Conservation (phyloP, 1,140 invertebrate genomes). For the Drosophila subobscura region DNA sequence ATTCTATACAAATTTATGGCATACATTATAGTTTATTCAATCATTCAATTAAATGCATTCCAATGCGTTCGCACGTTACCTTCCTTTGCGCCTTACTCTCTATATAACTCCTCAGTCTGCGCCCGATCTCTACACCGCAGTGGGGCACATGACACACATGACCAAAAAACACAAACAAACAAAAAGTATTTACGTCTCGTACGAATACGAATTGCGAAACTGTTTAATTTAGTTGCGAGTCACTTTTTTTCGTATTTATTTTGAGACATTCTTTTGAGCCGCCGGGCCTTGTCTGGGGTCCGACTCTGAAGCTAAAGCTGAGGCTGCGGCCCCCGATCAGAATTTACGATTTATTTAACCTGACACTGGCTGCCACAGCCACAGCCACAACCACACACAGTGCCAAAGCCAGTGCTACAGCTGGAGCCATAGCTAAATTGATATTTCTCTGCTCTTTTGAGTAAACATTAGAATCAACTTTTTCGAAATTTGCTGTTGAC, state of each 20-base stretch:
- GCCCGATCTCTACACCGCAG: slow-evolving; percentile 2
- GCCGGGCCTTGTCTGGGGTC: not conserved
- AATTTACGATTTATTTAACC: slow-evolving; percentile 69
- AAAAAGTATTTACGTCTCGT: slow-evolving; percentile 10
- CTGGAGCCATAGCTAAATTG: slow-evolving; percentile 57
- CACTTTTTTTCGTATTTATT: slow-evolving; percentile 53
- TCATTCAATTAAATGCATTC: slow-evolving; percentile 76
- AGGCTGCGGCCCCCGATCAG: slow-evolving; percentile 13
- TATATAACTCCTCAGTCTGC: slow-evolving; percentile 28
- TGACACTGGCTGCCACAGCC: slow-evolving; percentile 40
- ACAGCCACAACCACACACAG: slow-evolving; percentile 30
- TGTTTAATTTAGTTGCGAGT: slow-evolving; percentile 65
- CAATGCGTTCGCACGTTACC: slow-evolving; percentile 61
- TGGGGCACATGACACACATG: slow-evolving; percentile 69
- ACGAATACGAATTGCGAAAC: slow-evolving; percentile 66
- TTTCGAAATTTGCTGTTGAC: slow-evolving; percentile 74
- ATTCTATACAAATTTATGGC: slow-evolving; percentile 47
- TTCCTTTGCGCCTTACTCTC: slow-evolving; percentile 59
- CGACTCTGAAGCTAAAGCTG: no score
- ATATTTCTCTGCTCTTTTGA: slow-evolving; percentile 38
- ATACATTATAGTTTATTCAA: slow-evolving; percentile 50
- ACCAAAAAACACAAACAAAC: slow-evolving; percentile 55
- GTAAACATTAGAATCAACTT: slow-evolving; percentile 76
- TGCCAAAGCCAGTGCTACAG: no score
- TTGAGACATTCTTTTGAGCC: slow-evolving; percentile 61